Evolutionary conservation across 2,888 invertebrate genomes (phyloP).

Genomic region (Siphonodentalium dalli): DNA sequence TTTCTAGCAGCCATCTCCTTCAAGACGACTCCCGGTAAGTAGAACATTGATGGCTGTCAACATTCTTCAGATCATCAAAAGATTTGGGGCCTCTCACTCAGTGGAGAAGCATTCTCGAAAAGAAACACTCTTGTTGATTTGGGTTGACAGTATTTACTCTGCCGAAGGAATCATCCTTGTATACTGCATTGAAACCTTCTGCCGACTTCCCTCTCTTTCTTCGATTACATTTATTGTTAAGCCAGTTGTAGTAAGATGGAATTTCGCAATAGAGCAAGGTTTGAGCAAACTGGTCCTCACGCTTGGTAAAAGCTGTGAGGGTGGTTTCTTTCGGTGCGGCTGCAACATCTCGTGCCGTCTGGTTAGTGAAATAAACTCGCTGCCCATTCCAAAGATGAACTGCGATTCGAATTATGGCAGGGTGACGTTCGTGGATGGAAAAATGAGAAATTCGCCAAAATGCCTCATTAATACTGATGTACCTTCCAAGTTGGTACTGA

Average conservation of each 20-base stretch:
- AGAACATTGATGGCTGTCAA: no score
- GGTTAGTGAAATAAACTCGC: no score
- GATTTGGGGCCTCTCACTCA: no score
- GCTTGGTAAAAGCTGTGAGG: conserved; percentile 10
- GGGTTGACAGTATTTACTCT: conserved; percentile 39
- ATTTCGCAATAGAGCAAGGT: conserved; percentile 24
- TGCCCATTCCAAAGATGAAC: no score
- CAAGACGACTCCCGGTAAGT: conserved; percentile 50
- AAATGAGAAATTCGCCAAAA: conserved; percentile 54
- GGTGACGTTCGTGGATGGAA: conserved; percentile 51
- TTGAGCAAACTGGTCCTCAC: conserved; percentile 20
- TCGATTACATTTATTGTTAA: conserved; percentile 25
- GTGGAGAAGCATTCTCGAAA: no score
- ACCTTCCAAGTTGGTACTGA: conserved; percentile 53
- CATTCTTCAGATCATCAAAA: no score
- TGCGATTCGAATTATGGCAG: no score
- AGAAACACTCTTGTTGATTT: no score
- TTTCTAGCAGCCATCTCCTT: conserved; percentile 44
- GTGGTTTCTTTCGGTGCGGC: conserved; percentile 10
- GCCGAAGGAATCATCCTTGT: conserved; percentile 11
- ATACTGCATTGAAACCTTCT: conserved; percentile 5
- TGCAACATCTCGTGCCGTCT: conserved; percentile 11
- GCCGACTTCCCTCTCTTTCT: conserved; percentile 19
- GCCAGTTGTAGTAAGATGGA: conserved; percentile 29
- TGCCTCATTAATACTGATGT: no score